phyloP scores from a whole-genome alignment of 2,113 vertebrate genomes.

The Macaca nemestrina region DNA sequence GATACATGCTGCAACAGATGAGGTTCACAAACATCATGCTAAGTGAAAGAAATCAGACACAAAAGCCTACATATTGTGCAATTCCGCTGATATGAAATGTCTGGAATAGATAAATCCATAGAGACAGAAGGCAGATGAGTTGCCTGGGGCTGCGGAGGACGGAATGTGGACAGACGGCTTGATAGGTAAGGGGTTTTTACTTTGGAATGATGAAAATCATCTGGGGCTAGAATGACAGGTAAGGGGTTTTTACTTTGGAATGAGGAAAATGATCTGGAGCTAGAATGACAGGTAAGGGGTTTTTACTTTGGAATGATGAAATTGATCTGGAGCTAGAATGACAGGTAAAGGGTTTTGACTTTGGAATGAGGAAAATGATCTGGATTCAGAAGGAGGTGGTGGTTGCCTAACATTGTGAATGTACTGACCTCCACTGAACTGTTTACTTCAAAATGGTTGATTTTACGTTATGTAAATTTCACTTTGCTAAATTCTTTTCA shows the following conservation, averaged over 20 bases:
- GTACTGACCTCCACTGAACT: neutral
- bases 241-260: neutral
- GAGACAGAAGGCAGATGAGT: neutral
- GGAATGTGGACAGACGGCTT: neutral
- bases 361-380: neutral
- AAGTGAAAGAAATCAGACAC: neutral
- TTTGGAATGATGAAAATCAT: neutral
- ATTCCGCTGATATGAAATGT: neutral
- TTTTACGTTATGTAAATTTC: neutral
- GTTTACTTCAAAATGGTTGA: neutral
- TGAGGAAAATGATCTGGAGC: neutral
- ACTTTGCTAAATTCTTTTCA: neutral
- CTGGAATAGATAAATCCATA: neutral
- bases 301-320: neutral
- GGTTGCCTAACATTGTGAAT: too few species aligned
- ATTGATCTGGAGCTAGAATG: too few species aligned
- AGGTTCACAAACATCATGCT: neutral
- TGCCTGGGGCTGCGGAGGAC: neutral
- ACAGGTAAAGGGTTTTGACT: neutral
- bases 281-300: neutral
- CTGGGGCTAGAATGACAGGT: too few species aligned
- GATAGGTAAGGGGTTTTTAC: neutral
- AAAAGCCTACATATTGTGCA: neutral
- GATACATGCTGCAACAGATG: neutral
- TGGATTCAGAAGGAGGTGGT: too few species aligned